These are phyloP conservation scores for Callopanchax toddi DNA, from an alignment of 2,113 vertebrate species.

Conservation along the genomic window DNA sequence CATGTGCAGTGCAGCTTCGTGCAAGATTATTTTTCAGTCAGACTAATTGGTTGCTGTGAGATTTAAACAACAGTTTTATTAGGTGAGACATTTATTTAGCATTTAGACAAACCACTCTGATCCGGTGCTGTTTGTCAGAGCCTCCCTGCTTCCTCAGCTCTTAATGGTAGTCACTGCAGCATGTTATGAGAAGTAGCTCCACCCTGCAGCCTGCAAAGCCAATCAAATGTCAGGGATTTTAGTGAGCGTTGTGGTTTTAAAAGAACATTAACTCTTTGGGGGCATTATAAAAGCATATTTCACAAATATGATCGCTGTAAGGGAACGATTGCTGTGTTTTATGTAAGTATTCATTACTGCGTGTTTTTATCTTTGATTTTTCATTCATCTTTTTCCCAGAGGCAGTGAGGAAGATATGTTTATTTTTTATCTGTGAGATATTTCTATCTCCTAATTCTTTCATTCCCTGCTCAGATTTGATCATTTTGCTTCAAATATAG, in stretches of 20 bases:
- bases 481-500: conserved; percentile 46
- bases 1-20: conserved; percentile 4
- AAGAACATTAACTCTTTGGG: conserved; percentile 62
- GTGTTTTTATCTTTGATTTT: background rate
- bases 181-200: conserved; percentile 70
- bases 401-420: background rate
- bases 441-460: conserved; percentile 25
- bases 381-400: conserved; percentile 9
- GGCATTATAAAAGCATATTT: conserved; percentile 39
- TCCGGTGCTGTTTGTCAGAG: conserved; percentile 53
- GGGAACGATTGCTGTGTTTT: conserved; percentile 19
- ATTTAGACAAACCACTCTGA: conserved; percentile 40
- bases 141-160: conserved; percentile 61
- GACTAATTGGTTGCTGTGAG: background rate
- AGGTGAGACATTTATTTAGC: conserved; percentile 23
- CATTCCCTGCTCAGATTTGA: conserved; percentile 31
- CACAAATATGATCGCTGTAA: conserved; percentile 39
- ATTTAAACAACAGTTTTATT: conserved; percentile 10
- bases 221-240: conserved; percentile 66
- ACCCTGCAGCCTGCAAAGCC: conserved; percentile 69
- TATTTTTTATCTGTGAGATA: conserved; percentile 38
- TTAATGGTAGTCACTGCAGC: conserved; percentile 73
- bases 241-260: conserved; percentile 54
- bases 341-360: conserved; percentile 12
- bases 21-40: conserved; percentile 7